Evolutionary conservation across 2,888 invertebrate genomes (phyloP), one percentile per base, ranked within the genome.

Genomic region (Chrysomela aeneicollis): DNA sequence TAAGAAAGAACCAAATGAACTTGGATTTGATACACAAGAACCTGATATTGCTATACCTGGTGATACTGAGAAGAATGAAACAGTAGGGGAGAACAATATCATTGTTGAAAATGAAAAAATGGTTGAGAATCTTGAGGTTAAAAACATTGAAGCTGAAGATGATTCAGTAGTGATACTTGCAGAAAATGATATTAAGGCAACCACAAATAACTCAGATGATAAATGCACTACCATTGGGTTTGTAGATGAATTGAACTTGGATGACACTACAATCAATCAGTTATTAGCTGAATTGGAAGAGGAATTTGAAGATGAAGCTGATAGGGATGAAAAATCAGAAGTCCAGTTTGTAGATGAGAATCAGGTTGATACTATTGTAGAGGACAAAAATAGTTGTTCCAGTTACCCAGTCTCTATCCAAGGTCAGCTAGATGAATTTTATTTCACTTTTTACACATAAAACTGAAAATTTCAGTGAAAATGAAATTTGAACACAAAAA

Each of bases 221-320:
- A 17, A n/a, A 55, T 22, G 2, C 32, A 35, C 8, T 19, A 19
- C n/a, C 10, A 30, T 81, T 37, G 77, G 79, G 12, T 81, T 83
- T 70, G 74, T 76, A 47, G 73, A 76, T 46, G 71, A 77, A 47
- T 66, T 80, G 10, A 77, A 80, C 59, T 64, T 83, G 10, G 81
- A 82, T 71, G 65, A 65, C 35, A 59, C 59, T 15, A 66, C 63
- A 55, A 55, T 68, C 21, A 58, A 59, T 67, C 62, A 67, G 64
- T 64, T 60, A 35, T 52, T 68, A 49, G 67, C 57, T 37, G 68
- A 65, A 21, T 62, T 64, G 66, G 73, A 57, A 61, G 32, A 68
- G 47, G 67, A 61, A 21, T 22, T 55, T n/a, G 15, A 19, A 55
- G 8, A 37, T 22, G 82, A 82, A 51, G 72, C 73, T 9, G 80